Base-by-base conservation (phyloP, 92 coral and sea anemone species). In the Anthopleura xanthogrammica region DNA sequence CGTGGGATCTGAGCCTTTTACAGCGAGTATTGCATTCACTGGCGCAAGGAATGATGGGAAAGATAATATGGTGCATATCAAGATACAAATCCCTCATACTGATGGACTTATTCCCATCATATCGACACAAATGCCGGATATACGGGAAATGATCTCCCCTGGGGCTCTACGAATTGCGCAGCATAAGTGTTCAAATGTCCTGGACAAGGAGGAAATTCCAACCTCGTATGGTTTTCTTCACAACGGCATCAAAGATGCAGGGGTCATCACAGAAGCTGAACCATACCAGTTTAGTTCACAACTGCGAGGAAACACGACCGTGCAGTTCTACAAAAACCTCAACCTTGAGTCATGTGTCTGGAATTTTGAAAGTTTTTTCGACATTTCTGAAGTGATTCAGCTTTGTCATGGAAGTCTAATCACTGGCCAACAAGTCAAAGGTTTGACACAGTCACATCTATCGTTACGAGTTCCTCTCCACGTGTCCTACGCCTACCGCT, bases 281-380 rank as follows among this genome's bases (percentile, higher is more conserved):
- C 99, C 98, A 3, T 96, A 96, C 72, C 98, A 96, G 82, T 94
- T 85, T 71, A 93, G 95, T 76, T 83, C 80, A 4, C 90, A 86
- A 41, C 92, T 96, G 2, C 88, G 99, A 60, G 93, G 96, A 10
- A 94, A 96, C 81, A 85, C 84, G n/a, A 96, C 99, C 3, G 82
- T 94, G 76, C 88, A 89, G 58, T 92, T 96, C 76, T 96, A 96
- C 74, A 90, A 88, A 46, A 94, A 91, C 66, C 92, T 97, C n/a
- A 92, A 97, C 72, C 90, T 94, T 46, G 98, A 97, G 79, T 93
- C 99, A 2, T 97, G 99, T 76, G 88, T 97, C 76, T 97, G 99
- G 99, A 89, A 87, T 12, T 97, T 97, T 73, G 95, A 97, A 83
- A 94, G 89, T 46, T 94, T 82, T 86, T 97, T 86, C 77, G 90